These are phyloP conservation scores for Cygnus olor DNA, from an alignment of 2,797 vertebrate genomes.

Conservation along the genomic window DNA sequence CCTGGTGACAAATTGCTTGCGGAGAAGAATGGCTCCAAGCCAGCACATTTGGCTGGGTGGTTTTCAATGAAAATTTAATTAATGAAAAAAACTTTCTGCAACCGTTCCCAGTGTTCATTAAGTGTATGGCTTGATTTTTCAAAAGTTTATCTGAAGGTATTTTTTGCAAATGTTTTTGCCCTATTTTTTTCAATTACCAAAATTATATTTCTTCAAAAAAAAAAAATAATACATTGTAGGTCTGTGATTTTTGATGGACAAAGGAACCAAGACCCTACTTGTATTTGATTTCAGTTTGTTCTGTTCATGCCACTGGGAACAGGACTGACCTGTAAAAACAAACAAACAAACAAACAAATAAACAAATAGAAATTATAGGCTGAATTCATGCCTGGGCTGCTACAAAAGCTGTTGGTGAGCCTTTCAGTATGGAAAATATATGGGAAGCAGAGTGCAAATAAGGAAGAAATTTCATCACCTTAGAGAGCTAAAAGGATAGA, in stretches of 20 bases:
- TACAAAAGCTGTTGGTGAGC: not conserved
- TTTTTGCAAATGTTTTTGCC: not conserved
- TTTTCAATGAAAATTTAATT: not conserved
- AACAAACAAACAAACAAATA: not conserved
- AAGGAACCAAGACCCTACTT: not conserved
- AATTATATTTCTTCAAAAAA: not conserved
- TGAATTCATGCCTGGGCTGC: not conserved
- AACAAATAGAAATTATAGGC: not conserved
- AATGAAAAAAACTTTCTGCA: not conserved
- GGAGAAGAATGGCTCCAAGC: not conserved
- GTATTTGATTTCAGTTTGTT: not conserved
- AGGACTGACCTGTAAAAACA: not conserved
- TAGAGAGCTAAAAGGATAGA: not conserved
- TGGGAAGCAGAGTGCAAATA: not conserved
- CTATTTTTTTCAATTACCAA: not conserved
- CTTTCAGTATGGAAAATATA: not conserved
- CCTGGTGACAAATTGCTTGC: not conserved
- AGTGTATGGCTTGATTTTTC: not conserved
- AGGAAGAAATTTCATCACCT: not conserved
- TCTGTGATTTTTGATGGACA: not conserved
- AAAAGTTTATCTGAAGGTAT: not conserved
- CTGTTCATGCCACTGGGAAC: not conserved
- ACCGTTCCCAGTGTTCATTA: not conserved
- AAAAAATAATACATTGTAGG: rapidly evolving
- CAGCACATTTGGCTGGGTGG: not conserved